These are phyloP conservation scores for Eilema griseolum DNA, from an alignment of 2,888 invertebrate species.

Conservation along the genomic window DNA sequence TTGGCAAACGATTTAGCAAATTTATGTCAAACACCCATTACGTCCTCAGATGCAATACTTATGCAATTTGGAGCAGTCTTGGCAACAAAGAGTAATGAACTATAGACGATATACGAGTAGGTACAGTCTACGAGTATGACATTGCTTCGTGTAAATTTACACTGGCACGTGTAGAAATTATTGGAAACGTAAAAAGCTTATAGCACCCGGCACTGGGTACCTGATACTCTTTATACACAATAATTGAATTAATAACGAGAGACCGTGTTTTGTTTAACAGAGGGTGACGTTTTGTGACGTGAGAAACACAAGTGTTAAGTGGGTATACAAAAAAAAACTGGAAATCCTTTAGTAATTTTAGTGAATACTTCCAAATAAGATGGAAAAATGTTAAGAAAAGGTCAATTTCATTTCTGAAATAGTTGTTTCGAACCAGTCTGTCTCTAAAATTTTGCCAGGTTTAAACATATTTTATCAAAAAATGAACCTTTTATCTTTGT, in stretches of 20 bases:
- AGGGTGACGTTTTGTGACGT: background rate
- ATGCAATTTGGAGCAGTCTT: background rate
- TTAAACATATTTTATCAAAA: too few relatives aligned
- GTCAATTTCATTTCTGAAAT: too few relatives aligned
- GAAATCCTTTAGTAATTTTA: too few relatives aligned
- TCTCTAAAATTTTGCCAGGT: too few relatives aligned
- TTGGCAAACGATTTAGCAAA: background rate
- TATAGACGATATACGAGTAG: too few relatives aligned
- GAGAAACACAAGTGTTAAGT: background rate
- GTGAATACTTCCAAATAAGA: too few relatives aligned
- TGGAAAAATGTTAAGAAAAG: too few relatives aligned
- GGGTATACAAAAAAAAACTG: too few relatives aligned
- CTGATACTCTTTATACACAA: background rate
- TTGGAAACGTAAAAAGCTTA: background rate
- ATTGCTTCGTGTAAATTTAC: background rate
- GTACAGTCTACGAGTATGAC: background rate
- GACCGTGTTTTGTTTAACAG: background rate
- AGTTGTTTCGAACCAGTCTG: too few relatives aligned
- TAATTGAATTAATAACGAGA: conserved; percentile 6
- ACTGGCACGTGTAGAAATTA: conserved; percentile 4
- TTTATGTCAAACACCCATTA: conserved; percentile 5
- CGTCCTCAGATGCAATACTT: background rate
- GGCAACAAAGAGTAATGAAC: background rate
- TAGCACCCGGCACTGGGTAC: too few relatives aligned
- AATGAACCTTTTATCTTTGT: too few relatives aligned